Base-by-base conservation (phyloP, 2,888 invertebrate species). In the Charanyca ferruginea region DNA sequence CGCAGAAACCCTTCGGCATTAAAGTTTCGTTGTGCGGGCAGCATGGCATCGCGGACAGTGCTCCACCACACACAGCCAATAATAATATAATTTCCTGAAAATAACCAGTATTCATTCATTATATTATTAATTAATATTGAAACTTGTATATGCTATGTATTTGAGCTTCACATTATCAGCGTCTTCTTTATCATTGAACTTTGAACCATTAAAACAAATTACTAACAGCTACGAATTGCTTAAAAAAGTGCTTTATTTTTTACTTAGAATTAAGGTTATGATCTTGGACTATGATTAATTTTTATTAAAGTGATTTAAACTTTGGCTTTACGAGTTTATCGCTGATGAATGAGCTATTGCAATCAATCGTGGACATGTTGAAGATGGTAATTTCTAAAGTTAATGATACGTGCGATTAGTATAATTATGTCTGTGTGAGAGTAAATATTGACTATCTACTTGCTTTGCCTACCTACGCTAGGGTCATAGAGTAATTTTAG, bases 11-110 rank as follows among this genome's bases (percentile, higher is more conserved):
- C 2, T 76, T 77, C 1, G 77, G 71, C 3, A 73, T 74, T 28
- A 95, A 83, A 9, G 87, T 66, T 48, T 89, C 86, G 48, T 86
- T 85, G 62, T 87, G 85, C 1, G 85, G 85, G 65, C 96, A 96
- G 75, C 96, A 96, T 66, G 83, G 86, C 18, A 79, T 66, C 0
- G 85, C 80, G 3, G 88, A 82, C 0, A 87, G 49, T 3, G 81
- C 86, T 18, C 81, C 53, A 3, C 88, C 83, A 66, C 87, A 86
- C 48, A 84, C 68, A 16, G 88, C 69, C 48, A 92, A 57, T 18
- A 94, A 52, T 8, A 93, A 67, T 55, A 91, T 54, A 49, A 87
- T 48, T 76, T 82, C 79, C 94, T 94, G 89, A 47, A 93, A 92
- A 67, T 16, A 77, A 74, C 48, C 3, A 35, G 23, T 3, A 41